These are phyloP conservation scores for Alcis repandata DNA, from an alignment of 2,888 invertebrate genomes.

Conservation along the genomic window DNA sequence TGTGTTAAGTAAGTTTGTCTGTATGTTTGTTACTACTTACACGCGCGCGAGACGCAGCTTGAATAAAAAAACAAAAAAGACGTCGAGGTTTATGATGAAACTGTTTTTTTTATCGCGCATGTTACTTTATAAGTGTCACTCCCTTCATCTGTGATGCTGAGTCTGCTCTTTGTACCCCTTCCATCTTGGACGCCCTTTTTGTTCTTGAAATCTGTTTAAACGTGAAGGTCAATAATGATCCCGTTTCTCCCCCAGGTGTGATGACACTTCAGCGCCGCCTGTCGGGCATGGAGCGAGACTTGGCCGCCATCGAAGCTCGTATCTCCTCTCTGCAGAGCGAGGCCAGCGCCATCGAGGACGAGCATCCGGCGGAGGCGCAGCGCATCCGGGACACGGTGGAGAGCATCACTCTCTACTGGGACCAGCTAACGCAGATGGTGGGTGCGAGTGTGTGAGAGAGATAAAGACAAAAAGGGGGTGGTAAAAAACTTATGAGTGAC, in stretches of 20 bases:
- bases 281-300: conserved; percentile 99
- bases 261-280: conserved; percentile 99
- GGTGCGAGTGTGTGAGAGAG: conserved; percentile 49
- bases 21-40: too few species aligned
- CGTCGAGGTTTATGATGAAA: too few species aligned
- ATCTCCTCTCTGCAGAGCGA: conserved; percentile 97
- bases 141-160: too few species aligned
- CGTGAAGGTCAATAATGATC: neutral
- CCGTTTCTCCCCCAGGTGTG: conserved; percentile 85
- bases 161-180: too few species aligned
- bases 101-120: too few species aligned
- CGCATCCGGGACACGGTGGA: conserved; percentile 95
- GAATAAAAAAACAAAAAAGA: too few species aligned
- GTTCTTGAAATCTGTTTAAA: too few species aligned
- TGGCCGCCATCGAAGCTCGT: conserved; percentile 99
- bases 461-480: neutral
- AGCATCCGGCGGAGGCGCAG: conserved; percentile 97
- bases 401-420: conserved; percentile 98
- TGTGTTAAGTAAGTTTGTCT: too few species aligned
- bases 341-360: conserved; percentile 95
- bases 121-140: too few species aligned
- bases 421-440: conserved; percentile 97
- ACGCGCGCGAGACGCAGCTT: too few species aligned
- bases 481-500: neutral
- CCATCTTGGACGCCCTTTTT: too few species aligned